Conservation (phyloP, 2,113 vertebrate species). For the Puffinus mauretanicus region DNA sequence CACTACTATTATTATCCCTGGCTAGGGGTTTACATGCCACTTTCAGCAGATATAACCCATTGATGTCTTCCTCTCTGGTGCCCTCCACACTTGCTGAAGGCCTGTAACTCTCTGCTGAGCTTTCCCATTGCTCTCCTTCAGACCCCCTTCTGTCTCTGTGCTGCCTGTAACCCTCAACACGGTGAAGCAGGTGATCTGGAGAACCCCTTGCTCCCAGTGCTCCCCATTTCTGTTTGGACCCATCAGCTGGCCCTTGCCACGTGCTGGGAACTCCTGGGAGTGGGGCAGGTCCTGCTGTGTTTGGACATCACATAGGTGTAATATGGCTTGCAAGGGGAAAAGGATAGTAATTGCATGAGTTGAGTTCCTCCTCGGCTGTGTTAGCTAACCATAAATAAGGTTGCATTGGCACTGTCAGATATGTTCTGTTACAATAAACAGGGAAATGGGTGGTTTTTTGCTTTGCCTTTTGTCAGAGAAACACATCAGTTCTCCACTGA, state of each 20-base stretch:
- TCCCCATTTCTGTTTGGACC: neutral
- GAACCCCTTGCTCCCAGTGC: neutral
- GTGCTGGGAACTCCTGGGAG: neutral
- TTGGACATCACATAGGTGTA: neutral
- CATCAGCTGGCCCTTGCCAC: neutral
- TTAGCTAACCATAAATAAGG: neutral
- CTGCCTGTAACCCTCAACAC: neutral
- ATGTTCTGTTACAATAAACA: fast-evolving
- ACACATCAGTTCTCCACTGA: neutral
- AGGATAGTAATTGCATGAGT: neutral
- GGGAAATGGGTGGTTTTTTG: neutral
- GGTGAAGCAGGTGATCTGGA: neutral
- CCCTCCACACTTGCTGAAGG: neutral
- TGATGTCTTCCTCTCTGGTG: neutral
- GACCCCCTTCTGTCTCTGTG: neutral
- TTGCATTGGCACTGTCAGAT: neutral
- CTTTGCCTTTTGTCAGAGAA: neutral
- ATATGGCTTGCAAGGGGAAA: neutral
- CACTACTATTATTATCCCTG: fast-evolving
- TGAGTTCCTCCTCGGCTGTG: neutral
- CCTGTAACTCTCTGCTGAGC: neutral
- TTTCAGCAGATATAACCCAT: neutral
- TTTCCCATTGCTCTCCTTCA: neutral
- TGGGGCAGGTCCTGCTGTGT: neutral
- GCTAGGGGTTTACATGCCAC: neutral